Base-by-base conservation (phyloP, 2,888 invertebrate genomes). In the Diarsia mendica region DNA sequence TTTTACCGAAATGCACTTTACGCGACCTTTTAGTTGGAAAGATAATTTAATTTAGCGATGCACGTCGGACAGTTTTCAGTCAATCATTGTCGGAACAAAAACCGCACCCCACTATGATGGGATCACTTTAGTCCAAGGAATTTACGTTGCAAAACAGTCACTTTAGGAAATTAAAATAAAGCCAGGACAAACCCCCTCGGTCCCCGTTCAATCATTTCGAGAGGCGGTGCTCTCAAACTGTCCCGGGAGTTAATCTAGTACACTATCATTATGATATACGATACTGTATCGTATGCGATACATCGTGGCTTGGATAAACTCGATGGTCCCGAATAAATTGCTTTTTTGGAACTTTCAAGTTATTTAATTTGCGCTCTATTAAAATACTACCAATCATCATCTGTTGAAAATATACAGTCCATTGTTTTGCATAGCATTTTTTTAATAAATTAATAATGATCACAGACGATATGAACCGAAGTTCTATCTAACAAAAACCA, bases 111-210 rank as follows among this genome's bases (percentile, higher is more conserved):
- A 90, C 89, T 89, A 89, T 90, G 89, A 91, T 90, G 85, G 88
- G 88, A 84, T 89, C 86, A 88, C 88, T 91, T 90, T 87, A 90
- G 91, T 92, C 89, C 90, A 89, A 92, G 91, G 89, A 93, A 93
- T 94, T 93, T 92, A 94, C 92, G 94, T 94, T 94, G 93, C 95
- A 93, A 95, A 95, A 94, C 92, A 93, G 94, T 93, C 95, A 96
- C 96, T 96, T 96, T 93, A 93, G 93, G 90, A 95, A 96, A 96
- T 96, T 96, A 96, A 96, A 96, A 95, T 95, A 94, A 95, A 94
- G 92, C 93, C 91, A 89, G 90, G 80, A 90, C 93, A 92, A 95
- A 93, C 92, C 94, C 93, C 93, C 94, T 92, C 92, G 93, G 95
- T 95, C 96, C 96, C 95, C 90, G 93, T 93, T 96, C 95, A 96